A percentile compares a stretch with the other conserved stretches of the same genome.
These are phyloP conservation scores for Anguilla rostrata DNA, from an alignment of 2,113 vertebrate genomes.

Conservation along the genomic window DNA sequence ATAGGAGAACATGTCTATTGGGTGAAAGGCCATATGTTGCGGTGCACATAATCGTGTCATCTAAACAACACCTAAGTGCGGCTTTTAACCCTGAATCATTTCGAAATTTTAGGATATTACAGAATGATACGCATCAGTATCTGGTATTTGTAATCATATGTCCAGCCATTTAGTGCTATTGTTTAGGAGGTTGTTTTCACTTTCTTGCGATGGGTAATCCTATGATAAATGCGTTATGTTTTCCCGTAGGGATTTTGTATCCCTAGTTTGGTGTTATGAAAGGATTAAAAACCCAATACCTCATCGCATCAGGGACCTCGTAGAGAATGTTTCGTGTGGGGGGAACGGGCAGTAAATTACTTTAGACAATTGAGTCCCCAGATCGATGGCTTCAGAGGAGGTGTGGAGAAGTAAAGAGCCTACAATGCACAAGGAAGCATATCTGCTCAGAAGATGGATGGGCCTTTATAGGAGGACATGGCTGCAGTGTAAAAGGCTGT, in stretches of 20 bases:
- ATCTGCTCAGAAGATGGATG: neutral
- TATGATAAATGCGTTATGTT: neutral
- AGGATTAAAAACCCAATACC: neutral
- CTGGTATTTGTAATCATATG: neutral
- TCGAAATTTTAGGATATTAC: neutral
- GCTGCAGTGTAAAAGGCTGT: neutral
- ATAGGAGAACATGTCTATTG: neutral
- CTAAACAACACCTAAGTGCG: neutral
- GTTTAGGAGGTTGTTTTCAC: neutral
- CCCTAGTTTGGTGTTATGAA: neutral
- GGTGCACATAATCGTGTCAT: neutral
- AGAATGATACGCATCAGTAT: neutral
- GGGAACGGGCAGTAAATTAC: neutral
- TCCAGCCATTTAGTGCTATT: neutral
- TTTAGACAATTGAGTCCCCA: neutral
- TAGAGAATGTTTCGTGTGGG: neutral
- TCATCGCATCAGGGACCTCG: neutral
- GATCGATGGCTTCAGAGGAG: neutral
- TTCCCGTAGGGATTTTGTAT: neutral
- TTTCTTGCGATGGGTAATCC: neutral
- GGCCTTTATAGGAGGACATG: neutral
- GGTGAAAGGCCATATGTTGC: conserved; percentile 12
- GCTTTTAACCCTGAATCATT: neutral
- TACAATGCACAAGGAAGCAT: neutral
- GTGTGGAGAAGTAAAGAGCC: neutral